Base-by-base conservation (phyloP, 2,113 vertebrate species). In the Ranitomeya imitator region DNA sequence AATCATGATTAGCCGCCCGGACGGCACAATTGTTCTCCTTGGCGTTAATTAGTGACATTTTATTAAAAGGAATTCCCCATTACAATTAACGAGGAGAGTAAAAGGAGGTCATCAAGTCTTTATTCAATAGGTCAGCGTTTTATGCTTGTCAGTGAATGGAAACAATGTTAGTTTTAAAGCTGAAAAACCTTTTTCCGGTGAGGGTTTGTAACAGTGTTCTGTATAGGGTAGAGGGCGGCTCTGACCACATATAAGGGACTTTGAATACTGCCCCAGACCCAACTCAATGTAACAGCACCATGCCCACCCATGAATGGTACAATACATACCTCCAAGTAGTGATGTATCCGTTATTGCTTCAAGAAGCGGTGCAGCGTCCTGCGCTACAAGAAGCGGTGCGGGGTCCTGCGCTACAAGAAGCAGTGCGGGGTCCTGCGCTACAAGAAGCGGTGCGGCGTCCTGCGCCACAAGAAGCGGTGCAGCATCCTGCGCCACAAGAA, bases 1-100 rank as follows among this genome's bases (percentile, higher is more conserved):
- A 67, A 51, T 83, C 80, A 51, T 65, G 80, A 83, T 65, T 83
- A 83, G 21, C 7, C 18, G 60, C 21, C 7, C 7, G 37, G 80
- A 82, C 79, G 52, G 45, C 12, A 54, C 52, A 7, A 51, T 74
- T 2, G 12, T 23, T 55, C 21, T 55, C 54, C 77, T 57, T 14
- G 1, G 3, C 11, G 9, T 7, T 23, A n/a, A 79, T 79, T 23
- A n/a, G 6, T 57, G 14, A 79, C 14, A 11, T 7, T 57, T 57
- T 79, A 57, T 57, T 57, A 3, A 23, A 16, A 79, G 60, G 19
- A 83, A 65, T 51, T 52, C 45, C 60, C 18, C 4, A 11, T 45
- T 4, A 10, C 37, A 23, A 23, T 15, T 6, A 13, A 57, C 2
- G 37, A 5, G 45, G 18, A 79, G 6, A 16, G 16, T 63, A 2